phyloP scores from a whole-genome alignment of 2,888 invertebrate species.

The Metallyticus violacea region DNA sequence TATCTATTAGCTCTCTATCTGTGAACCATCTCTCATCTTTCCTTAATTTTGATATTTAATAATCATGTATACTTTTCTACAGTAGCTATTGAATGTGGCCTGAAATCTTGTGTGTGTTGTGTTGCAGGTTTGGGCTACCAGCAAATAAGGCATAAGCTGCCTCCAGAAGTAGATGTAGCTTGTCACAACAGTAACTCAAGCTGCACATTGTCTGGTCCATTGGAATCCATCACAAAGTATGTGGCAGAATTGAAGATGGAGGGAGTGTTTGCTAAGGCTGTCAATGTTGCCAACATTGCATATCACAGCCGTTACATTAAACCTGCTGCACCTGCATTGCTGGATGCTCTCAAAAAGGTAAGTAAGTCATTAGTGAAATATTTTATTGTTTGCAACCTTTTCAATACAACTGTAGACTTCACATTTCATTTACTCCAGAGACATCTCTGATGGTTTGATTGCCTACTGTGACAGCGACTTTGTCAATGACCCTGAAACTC shows the following conservation, averaged over 20 bases:
- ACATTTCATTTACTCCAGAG: too few species aligned
- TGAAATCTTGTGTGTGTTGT: too few species aligned
- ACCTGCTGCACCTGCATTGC: conserved; percentile 47
- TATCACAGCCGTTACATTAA: conserved; percentile 42
- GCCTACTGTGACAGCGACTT: too few species aligned
- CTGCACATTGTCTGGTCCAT: conserved; percentile 75
- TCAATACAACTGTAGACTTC: too few species aligned
- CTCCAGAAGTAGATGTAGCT: conserved; percentile 67
- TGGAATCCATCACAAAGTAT: conserved; percentile 57
- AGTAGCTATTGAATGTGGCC: too few species aligned
- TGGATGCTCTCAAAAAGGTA: conserved; percentile 47
- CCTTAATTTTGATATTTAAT: too few species aligned
- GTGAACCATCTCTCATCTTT: too few species aligned
- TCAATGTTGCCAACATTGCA: conserved; percentile 39
- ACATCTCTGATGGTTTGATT: too few species aligned
- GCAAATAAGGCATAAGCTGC: conserved; percentile 43
- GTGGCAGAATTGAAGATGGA: conserved; percentile 52
- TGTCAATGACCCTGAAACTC: too few species aligned
- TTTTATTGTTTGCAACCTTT: background rate
- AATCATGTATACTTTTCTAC: too few species aligned
- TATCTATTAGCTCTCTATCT: too few species aligned
- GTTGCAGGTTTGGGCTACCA: conserved; percentile 46
- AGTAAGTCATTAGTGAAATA: too few species aligned
- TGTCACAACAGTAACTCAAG: conserved; percentile 78
- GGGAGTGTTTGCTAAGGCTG: conserved; percentile 37